Conservation (phyloP, 2,797 vertebrate genomes). For the Melanogrammus aeglefinus region DNA sequence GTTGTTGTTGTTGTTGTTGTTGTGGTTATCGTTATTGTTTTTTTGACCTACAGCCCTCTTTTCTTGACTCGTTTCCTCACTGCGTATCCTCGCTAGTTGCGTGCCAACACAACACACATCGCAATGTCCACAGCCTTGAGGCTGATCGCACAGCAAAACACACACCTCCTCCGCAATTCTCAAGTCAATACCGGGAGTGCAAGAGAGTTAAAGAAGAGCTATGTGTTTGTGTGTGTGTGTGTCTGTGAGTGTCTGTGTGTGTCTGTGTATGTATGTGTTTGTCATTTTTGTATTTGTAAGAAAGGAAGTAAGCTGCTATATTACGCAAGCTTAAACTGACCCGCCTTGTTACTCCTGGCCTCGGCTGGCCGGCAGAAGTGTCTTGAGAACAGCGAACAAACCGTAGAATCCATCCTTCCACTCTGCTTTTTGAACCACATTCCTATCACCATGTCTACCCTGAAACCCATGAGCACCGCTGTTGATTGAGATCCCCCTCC, state of each 20-base stretch:
- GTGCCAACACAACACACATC: constrained; percentile 36
- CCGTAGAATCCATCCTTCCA: background rate
- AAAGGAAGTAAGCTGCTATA: background rate
- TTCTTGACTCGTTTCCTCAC: constrained; percentile 13
- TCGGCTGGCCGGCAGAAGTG: background rate
- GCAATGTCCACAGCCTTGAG: constrained; percentile 51
- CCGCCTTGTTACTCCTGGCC: background rate
- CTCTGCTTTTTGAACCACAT: too few species aligned
- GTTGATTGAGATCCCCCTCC: too few species aligned
- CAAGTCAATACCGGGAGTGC: background rate
- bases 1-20: constrained; percentile 2
- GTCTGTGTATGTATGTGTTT: background rate
- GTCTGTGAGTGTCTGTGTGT: background rate
- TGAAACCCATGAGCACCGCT: too few species aligned
- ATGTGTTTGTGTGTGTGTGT: background rate
- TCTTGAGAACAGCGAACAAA: too few species aligned
- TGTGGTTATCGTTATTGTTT: constrained; percentile 4
- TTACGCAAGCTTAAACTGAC: background rate
- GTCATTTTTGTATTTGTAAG: background rate
- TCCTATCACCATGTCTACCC: too few species aligned
- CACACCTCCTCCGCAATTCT: constrained; percentile 21
- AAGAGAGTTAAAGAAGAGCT: background rate
- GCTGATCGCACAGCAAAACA: constrained; percentile 26
- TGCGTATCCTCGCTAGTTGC: constrained; percentile 28
- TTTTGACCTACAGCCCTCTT: constrained; percentile 31